Base-by-base conservation (phyloP, 2,888 invertebrate genomes). In the Microdon myrmicae region DNA sequence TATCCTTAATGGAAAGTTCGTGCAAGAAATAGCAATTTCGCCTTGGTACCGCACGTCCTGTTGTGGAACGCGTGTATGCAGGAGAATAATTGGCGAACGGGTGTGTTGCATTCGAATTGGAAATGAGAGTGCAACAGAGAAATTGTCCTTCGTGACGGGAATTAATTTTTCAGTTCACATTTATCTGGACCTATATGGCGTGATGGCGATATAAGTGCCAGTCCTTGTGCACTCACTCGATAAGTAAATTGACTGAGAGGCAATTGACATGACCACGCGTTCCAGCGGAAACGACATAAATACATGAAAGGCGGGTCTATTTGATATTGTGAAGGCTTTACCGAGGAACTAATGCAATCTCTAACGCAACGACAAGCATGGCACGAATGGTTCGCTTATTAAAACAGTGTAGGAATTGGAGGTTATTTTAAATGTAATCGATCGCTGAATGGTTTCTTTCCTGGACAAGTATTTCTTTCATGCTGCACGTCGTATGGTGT, bases 1-100 rank as follows among this genome's bases (percentile, higher is more conserved):
- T 58, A 58, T 64, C 64, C 64, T 49, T 64, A 64, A 64, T 64
- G 58, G 58, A 47, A 53, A 64, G 51, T 53, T 64, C 64, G 64
- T 64, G 64, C 51, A 26, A 28, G 47, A 32, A 58, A 51, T 58
- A 14, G 41, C 9, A 56, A 61, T 32, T 51, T 16, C 38, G n/a
- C n/a, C n/a, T n/a, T n/a, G n/a, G n/a, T n/a, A n/a, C n/a, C n/a
- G n/a, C 10, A 37, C 23, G 34, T 31, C 38, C 48, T 37, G 26
- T 29, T 25, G 14, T 38, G 25, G 32, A 31, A 22, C 23, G 12
- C 13, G 13, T 28, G 44, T 43, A 37, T 37, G 28, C 38, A 35
- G 19, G 35, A 41, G 55, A 55, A 55, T 55, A 61, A 61, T 55
- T 61, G 55, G 55, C 38, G 22, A 48, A 12, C 4, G 22, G 26